Base-by-base conservation (phyloP, 2,113 vertebrate species). In the Pygoscelis antarcticus region DNA sequence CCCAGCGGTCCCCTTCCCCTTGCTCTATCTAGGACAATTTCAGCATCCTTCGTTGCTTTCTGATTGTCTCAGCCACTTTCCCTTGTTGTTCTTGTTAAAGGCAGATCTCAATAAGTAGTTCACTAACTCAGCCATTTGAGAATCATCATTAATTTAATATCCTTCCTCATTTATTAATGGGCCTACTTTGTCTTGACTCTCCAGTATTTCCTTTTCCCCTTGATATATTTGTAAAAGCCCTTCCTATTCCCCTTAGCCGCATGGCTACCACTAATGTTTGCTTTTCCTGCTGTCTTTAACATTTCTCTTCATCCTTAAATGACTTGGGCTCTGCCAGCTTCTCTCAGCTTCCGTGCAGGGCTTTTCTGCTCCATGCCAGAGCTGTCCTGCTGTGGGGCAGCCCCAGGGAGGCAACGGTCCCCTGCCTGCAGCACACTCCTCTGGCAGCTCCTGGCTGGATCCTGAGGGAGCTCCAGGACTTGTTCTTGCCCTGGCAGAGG, bases 121-220 rank as follows among this genome's bases (percentile, higher is more conserved):
- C 96, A 95, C 96, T 94, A 96, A 96, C 94, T 96, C 96, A 97
- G 96, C 93, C 96, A 96, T 98, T 97, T 97, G 97, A 98, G 96
- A 86, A 96, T 98, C 97, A 97, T 97, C 96, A 97, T 97, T 97
- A 98, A 98, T 98, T 98, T 98, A 97, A 96, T 97, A 97, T 95
- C 96, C 96, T 96, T 97, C 94, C 97, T 98, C 96, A 98, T 97
- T 98, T 98, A 97, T 97, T 98, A 97, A 97, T 98, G 97, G 97
- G 38, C 74, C 93, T 93, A 97, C 97, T 98, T 97, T 97, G 97
- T 96, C 97, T 96, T 95, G 94, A 79, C 94, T 97, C 94, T 96
- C 94, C 84, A 96, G 93, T 96, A 97, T 96, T 98, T 97, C 96
- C 95, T 97, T 96, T 97, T 95, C 97, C 96, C 96, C 93, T 96